These are phyloP conservation scores for Anabas testudineus DNA, from an alignment of 2,797 vertebrate species.

Conservation along the genomic window DNA sequence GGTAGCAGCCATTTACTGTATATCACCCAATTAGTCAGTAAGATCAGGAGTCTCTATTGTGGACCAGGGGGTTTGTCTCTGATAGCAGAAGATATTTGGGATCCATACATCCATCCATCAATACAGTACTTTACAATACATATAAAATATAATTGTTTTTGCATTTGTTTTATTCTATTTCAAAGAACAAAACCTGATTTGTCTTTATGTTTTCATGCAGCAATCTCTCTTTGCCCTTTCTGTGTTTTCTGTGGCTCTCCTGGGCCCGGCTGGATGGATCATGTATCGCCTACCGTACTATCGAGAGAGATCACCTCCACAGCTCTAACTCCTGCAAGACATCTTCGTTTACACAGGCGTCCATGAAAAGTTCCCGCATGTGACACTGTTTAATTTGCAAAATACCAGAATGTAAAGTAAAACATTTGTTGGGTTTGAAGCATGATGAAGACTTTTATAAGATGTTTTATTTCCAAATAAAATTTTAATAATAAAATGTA, in stretches of 20 bases:
- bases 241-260: slow-evolving; percentile 80
- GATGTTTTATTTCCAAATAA: slow-evolving; percentile 19
- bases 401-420: not conserved
- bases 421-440: slow-evolving; percentile 12
- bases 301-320: slow-evolving; percentile 65
- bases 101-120: too few species aligned
- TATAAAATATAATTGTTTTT: not conserved
- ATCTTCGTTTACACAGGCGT: not conserved
- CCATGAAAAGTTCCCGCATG: not conserved
- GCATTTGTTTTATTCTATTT: not conserved
- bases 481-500: not conserved
- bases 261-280: slow-evolving; percentile 87
- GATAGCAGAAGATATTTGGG: slow-evolving; percentile 11
- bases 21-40: slow-evolving; percentile 47
- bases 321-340: slow-evolving; percentile 46
- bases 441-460: slow-evolving; percentile 10
- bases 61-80: slow-evolving; percentile 35
- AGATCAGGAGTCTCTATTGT: slow-evolving; percentile 32
- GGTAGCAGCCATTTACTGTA: slow-evolving; percentile 18
- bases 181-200: not conserved
- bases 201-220: slow-evolving; percentile 66
- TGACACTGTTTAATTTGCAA: slow-evolving; percentile 1
- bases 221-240: slow-evolving; percentile 81
- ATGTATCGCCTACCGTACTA: slow-evolving; percentile 83
- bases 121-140: not conserved